phyloP scores from a whole-genome alignment of 2,888 invertebrate genomes.

The Tupiocoris notatus region DNA sequence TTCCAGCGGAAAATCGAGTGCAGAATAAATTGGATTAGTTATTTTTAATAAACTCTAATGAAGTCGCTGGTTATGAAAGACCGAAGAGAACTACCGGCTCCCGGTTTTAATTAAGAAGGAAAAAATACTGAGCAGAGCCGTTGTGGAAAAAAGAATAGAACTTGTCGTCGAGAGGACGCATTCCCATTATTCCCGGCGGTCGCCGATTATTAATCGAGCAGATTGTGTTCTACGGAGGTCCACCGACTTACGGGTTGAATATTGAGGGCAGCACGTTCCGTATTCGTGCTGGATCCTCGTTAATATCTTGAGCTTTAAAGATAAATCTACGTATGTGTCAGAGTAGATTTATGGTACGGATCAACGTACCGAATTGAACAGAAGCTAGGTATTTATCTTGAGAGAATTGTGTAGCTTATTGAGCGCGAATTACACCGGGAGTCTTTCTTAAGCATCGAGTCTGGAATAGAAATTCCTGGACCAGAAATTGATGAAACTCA shows the following conservation, averaged over 20 bases:
- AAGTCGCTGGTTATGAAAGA: constrained; percentile 19
- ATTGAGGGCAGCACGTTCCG: too few species aligned
- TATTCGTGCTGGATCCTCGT: too few species aligned
- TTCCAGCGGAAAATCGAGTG: background rate
- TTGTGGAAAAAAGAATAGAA: background rate
- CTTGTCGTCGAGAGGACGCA: background rate
- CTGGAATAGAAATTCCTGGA: too few species aligned
- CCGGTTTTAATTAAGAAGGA: background rate
- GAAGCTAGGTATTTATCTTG: too few species aligned
- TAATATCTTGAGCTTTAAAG: too few species aligned
- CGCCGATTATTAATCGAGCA: background rate
- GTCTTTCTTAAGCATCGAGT: too few species aligned
- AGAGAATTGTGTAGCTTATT: too few species aligned
- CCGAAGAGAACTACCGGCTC: background rate
- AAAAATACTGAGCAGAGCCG: background rate
- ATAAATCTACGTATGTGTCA: too few species aligned
- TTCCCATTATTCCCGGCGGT: background rate
- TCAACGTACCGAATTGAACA: too few species aligned
- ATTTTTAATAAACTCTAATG: constrained; percentile 33
- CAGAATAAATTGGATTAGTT: constrained; percentile 24
- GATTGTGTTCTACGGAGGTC: background rate
- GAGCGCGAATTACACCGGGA: too few species aligned
- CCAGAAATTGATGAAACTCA: too few species aligned
- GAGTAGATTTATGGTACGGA: too few species aligned
- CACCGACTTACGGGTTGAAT: background rate